Evolutionary conservation across 2,797 vertebrate species (phyloP).

Genomic region (Crenichthys baileyi): DNA sequence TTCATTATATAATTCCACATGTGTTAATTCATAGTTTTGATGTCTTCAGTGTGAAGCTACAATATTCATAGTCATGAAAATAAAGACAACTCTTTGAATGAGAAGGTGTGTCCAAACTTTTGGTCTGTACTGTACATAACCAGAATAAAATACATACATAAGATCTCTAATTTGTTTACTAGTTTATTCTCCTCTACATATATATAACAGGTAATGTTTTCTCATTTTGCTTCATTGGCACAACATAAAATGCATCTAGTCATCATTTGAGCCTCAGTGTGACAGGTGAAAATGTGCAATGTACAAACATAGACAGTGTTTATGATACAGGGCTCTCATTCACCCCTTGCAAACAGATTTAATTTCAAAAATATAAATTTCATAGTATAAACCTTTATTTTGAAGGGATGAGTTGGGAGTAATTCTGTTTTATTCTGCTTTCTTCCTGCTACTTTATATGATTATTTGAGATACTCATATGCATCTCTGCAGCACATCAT

Average conservation of each 20-base stretch:
- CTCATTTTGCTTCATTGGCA: slow-evolving; percentile 14
- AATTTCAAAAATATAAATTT: neutral
- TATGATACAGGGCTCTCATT: slow-evolving; percentile 2
- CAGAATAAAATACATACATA: neutral
- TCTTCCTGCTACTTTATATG: neutral
- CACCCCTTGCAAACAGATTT: neutral
- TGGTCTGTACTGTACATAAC: no score
- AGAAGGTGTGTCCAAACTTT: no score
- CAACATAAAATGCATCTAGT: slow-evolving; percentile 6
- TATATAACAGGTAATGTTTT: slow-evolving; percentile 6
- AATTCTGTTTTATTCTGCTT: neutral
- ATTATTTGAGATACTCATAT: neutral
- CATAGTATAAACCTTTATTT: neutral
- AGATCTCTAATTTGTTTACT: neutral
- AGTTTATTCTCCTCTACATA: neutral
- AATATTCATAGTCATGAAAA: no score
- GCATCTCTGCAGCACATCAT: slow-evolving; percentile 4
- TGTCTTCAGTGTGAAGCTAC: no score
- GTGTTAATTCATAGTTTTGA: no score
- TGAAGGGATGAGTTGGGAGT: neutral
- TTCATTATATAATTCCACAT: no score
- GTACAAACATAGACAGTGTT: slow-evolving; percentile 7
- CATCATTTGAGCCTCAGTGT: slow-evolving; percentile 15
- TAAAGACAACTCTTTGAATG: no score
- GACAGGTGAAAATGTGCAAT: slow-evolving; percentile 6